A percentile compares a stretch with the other conserved stretches of the same genome.
These are phyloP conservation scores for Cheilosia urbana DNA, from an alignment of 2,888 invertebrate species.

Conservation along the genomic window DNA sequence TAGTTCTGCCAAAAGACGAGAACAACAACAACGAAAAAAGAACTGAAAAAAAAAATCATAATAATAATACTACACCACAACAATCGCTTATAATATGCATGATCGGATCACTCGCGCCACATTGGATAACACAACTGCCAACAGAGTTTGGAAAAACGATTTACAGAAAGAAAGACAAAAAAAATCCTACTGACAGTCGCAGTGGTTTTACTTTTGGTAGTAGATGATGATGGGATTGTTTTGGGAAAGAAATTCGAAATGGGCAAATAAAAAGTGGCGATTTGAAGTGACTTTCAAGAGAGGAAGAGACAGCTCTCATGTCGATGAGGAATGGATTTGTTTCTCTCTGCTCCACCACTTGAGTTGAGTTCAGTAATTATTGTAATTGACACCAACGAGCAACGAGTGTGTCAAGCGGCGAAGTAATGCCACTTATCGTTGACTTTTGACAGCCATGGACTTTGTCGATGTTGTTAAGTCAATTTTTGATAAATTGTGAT, in stretches of 20 bases:
- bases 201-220: background rate
- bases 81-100: conserved; percentile 16
- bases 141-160: conserved; percentile 23
- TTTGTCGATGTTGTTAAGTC: too few species aligned
- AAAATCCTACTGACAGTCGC: background rate
- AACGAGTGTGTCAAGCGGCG: too few species aligned
- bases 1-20: conserved; percentile 38
- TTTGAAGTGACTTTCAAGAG: conserved; percentile 32
- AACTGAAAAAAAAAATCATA: conserved; percentile 8
- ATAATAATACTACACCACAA: conserved; percentile 29
- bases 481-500: too few species aligned
- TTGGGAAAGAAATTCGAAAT: conserved; percentile 8
- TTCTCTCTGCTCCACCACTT: too few species aligned
- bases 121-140: conserved; percentile 49
- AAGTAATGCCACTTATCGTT: too few species aligned
- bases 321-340: too few species aligned
- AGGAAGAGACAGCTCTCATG: background rate
- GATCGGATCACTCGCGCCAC: conserved; percentile 5
- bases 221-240: conserved; percentile 9
- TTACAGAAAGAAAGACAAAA: conserved; percentile 1
- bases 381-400: too few species aligned
- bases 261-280: conserved; percentile 4
- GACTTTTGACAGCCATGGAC: too few species aligned
- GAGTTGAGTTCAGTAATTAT: too few species aligned
- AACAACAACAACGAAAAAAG: background rate